Base-by-base conservation (phyloP, 2,113 vertebrate species). In the Zapornia atra region DNA sequence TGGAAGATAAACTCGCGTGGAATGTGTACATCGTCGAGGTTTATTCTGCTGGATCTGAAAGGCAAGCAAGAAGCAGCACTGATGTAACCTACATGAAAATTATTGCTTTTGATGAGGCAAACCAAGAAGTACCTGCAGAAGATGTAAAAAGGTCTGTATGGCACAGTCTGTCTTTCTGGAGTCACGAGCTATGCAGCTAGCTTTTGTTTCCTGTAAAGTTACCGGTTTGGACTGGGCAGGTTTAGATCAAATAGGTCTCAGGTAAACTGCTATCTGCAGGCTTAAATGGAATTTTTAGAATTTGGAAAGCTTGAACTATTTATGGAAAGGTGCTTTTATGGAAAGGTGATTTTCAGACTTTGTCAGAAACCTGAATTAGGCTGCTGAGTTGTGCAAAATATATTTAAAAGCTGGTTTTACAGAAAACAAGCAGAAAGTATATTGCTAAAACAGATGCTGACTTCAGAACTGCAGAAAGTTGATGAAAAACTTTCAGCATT, bases 81-180 rank as follows among this genome's bases (percentile, higher is more conserved):
- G 36, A 46, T 12, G 84, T 42, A 86, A 97, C 98, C 8, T 46
- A 88, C 22, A 6, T 98, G 42, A 72, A 94, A 82, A 96, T 98
- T 42, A 56, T 92, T 21, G 92, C 92, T 51, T 33, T 86, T 14
- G 92, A 98, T 26, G 31, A 76, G 29, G 76, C 18, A 57, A 56
- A 29, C 2, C 26, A 76, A 11, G 80, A 95, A 13, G 26, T 98
- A 66, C 3, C 96, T 44, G 90, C 95, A 38, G 61, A 93, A 34
- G 85, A 96, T 5, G 96, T 98, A 8, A 91, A 81, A 91, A 91
- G 96, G 98, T 98, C 92, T 92, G 98, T 94, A 40, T 6, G 48
- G 36, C 42, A 70, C 20, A 54, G 28, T 16, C 28, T 48, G 46
- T 22, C 54, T 25, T 28, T n/a, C 18, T 22, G 26, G 44, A 40